Evolutionary conservation across 2,797 vertebrate species (phyloP).

Genomic region (Botia kubotai): DNA sequence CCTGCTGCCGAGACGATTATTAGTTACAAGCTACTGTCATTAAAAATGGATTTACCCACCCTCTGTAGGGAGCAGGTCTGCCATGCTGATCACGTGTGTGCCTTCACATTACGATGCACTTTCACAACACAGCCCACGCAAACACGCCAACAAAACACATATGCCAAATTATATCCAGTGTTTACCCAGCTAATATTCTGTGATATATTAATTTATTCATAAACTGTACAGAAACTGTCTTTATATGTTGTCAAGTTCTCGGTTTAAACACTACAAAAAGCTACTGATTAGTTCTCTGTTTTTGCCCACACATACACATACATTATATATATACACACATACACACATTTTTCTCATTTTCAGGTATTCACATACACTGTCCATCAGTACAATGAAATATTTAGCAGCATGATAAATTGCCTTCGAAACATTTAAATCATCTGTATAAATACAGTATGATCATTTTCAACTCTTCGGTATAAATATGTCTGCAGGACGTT

Average conservation of each 20-base stretch:
- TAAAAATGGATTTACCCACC: conserved; percentile 85
- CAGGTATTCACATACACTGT: not conserved
- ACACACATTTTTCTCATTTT: too few relatives aligned
- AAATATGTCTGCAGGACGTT: conserved; percentile 45
- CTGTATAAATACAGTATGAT: conserved; percentile 9
- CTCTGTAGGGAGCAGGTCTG: conserved; percentile 62
- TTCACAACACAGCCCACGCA: conserved; percentile 8
- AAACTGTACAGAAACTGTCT: not conserved
- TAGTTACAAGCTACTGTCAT: conserved; percentile 78
- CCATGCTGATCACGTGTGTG: conserved; percentile 42
- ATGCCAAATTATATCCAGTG: not conserved
- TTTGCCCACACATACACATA: too few relatives aligned
- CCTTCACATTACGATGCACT: conserved; percentile 22
- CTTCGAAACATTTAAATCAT: conserved; percentile 13
- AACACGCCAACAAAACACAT: not conserved
- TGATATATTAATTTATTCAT: not conserved
- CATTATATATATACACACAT: too few relatives aligned
- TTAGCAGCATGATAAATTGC: conserved; percentile 21
- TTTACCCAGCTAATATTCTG: conserved; percentile 5
- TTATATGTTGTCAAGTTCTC: too few relatives aligned
- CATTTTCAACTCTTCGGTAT: conserved; percentile 29
- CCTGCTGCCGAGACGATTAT: conserved; percentile 80
- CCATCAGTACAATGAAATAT: conserved; percentile 8
- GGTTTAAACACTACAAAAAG: too few relatives aligned
- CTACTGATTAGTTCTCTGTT: not conserved